These are phyloP conservation scores for Drosophila ficusphila DNA, from an alignment of 1,140 invertebrate species.

Conservation along the genomic window DNA sequence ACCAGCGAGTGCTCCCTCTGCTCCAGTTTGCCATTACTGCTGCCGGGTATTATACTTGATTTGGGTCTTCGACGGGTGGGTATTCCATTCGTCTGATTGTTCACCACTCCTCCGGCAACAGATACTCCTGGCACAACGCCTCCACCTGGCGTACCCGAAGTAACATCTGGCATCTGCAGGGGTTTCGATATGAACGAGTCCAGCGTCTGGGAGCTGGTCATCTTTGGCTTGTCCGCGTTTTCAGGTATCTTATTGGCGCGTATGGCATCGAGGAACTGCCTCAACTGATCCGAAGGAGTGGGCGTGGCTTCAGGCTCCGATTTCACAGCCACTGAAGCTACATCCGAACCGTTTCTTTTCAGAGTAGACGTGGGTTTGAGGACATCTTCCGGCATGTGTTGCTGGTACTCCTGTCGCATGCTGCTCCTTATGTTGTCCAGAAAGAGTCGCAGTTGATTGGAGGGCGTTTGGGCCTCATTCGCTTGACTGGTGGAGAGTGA, in stretches of 20 bases:
- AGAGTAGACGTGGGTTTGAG: slow-evolving; percentile 57
- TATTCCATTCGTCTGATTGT: slow-evolving; percentile 23
- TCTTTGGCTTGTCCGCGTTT: slow-evolving; percentile 70
- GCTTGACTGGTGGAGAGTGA: slow-evolving; percentile 56
- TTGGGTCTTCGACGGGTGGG: slow-evolving; percentile 72
- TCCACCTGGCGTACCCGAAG: slow-evolving; percentile 64
- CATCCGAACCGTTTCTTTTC: slow-evolving; percentile 12
- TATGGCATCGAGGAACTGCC: slow-evolving; percentile 82
- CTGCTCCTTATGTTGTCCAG: slow-evolving; percentile 82
- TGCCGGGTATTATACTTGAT: slow-evolving; percentile 54
- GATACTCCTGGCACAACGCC: not conserved
- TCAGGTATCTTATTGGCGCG: slow-evolving; percentile 83
- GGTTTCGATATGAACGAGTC: slow-evolving; percentile 82
- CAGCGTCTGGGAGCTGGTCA: slow-evolving; percentile 74
- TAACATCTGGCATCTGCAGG: slow-evolving; percentile 80
- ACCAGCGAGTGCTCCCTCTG: slow-evolving; percentile 73
- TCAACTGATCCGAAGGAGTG: slow-evolving; percentile 82
- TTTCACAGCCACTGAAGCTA: not conserved
- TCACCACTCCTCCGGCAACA: not conserved
- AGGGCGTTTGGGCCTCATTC: slow-evolving; percentile 74
- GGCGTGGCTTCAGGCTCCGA: slow-evolving; percentile 40
- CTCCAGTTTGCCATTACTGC: slow-evolving; percentile 44
- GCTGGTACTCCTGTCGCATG: slow-evolving; percentile 81
- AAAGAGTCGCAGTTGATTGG: slow-evolving; percentile 76
- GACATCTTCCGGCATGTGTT: slow-evolving; percentile 79